phyloP scores from a whole-genome alignment of 92 coral and sea anemone genomes.

The Pocillopora grandis region DNA sequence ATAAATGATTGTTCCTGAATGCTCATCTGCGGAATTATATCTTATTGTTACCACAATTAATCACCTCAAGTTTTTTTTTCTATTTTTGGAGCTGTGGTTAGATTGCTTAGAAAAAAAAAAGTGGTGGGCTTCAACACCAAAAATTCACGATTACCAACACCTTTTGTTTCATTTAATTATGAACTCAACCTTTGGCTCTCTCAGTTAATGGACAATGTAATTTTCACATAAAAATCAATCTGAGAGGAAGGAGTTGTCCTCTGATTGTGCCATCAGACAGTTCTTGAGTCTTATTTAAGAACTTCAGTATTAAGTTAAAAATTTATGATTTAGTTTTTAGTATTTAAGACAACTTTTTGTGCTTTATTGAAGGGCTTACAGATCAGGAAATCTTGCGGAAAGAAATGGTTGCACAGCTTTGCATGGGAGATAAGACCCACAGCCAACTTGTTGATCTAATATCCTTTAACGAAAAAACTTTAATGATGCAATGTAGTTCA shows the following conservation, averaged over 20 bases:
- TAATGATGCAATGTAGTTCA: not conserved
- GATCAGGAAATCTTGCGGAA: slow-evolving; percentile 79
- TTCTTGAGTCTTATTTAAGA: too few relatives aligned
- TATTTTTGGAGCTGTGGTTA: not conserved
- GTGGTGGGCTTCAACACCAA: too few relatives aligned
- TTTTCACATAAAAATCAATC: too few relatives aligned
- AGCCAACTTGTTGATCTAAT: slow-evolving; percentile 94
- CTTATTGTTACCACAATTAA: not conserved
- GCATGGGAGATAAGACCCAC: slow-evolving; percentile 92
- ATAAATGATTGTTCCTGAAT: too few relatives aligned
- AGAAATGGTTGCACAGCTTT: slow-evolving; percentile 92
- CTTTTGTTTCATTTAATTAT: too few relatives aligned
- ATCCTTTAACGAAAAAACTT: slow-evolving; percentile 55
- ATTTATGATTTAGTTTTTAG: not conserved
- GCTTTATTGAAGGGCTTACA: slow-evolving; percentile 61
- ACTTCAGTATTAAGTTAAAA: too few relatives aligned
- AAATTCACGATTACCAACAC: too few relatives aligned
- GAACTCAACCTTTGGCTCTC: too few relatives aligned
- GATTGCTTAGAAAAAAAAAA: too few relatives aligned
- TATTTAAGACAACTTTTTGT: not conserved
- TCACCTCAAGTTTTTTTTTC: not conserved
- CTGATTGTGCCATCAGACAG: too few relatives aligned
- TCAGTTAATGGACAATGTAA: too few relatives aligned
- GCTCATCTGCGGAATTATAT: not conserved
- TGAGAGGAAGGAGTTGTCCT: too few relatives aligned